A percentile compares a stretch with the other conserved stretches of the same genome.
Conservation (phyloP, 2,888 invertebrate genomes). For the Myopa tessellatipennis region DNA sequence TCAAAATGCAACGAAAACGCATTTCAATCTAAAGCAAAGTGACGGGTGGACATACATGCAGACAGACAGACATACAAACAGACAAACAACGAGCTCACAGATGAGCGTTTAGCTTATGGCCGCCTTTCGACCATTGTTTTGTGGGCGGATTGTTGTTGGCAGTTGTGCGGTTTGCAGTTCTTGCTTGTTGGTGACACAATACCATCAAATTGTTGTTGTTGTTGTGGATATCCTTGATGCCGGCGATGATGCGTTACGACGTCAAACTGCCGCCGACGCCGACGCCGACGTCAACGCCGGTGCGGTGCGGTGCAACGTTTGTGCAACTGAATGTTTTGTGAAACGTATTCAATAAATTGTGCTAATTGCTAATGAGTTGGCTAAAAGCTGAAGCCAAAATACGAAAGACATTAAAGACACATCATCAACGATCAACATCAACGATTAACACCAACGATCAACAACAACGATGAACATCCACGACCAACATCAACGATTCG, state of each 20-base stretch:
- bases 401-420: no score
- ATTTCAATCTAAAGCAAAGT: constrained; percentile 20
- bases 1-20: constrained; percentile 10
- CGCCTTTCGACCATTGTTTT: neutral
- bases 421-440: no score
- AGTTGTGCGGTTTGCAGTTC: neutral
- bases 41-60: neutral
- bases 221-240: constrained; percentile 7
- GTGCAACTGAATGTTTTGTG: neutral
- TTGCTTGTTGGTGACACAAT: no score
- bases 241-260: neutral
- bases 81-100: neutral
- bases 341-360: constrained; percentile 9
- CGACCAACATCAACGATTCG: no score
- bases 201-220: neutral
- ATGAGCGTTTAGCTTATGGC: neutral
- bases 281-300: no score
- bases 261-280: neutral
- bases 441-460: no score
- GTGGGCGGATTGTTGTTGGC: neutral
- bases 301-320: neutral
- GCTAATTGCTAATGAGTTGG: constrained; percentile 16
- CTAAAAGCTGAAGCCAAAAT: neutral
- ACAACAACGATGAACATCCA: no score
- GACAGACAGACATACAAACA: neutral